Evolutionary conservation across 1,140 invertebrate species (phyloP).

Genomic region (Thaumetopoea pityocampa): DNA sequence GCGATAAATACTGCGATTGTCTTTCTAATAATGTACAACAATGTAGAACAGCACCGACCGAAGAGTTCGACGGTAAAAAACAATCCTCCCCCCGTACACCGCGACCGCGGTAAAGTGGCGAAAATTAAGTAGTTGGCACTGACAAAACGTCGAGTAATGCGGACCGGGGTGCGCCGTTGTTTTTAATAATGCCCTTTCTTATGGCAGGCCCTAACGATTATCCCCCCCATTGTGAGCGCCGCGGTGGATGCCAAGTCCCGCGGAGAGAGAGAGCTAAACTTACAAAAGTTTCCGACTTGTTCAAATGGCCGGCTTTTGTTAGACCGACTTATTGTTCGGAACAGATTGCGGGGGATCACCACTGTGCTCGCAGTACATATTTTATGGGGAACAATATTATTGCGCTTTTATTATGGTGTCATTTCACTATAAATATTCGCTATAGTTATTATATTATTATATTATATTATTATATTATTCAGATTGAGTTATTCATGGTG

Average conservation of each 20-base stretch:
- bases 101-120: too few relatives aligned
- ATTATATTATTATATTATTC: too few relatives aligned
- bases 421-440: not conserved
- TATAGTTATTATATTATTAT: too few relatives aligned
- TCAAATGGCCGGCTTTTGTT: conserved; percentile 74
- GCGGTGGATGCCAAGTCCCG: conserved; percentile 57
- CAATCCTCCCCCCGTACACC: too few relatives aligned
- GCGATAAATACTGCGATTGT: too few relatives aligned
- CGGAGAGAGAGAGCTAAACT: conserved; percentile 68
- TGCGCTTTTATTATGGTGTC: conserved; percentile 1
- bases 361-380: conserved; percentile 32
- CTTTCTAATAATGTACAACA: too few relatives aligned
- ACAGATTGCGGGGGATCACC: conserved; percentile 70
- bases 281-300: conserved; percentile 73
- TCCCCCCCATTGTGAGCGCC: conserved; percentile 57
- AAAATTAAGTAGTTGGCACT: conserved; percentile 51
- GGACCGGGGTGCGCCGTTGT: conserved; percentile 54
- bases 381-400: conserved; percentile 27
- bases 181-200: conserved; percentile 64
- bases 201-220: conserved; percentile 68
- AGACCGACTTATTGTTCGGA: conserved; percentile 71
- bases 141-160: conserved; percentile 56
- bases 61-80: too few relatives aligned
- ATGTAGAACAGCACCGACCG: too few relatives aligned
- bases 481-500: too few relatives aligned